A percentile compares a stretch with the other conserved stretches of the same genome.
Evolutionary conservation across 2,113 vertebrate genomes (phyloP).

Genomic region (Heterocephalus glaber): DNA sequence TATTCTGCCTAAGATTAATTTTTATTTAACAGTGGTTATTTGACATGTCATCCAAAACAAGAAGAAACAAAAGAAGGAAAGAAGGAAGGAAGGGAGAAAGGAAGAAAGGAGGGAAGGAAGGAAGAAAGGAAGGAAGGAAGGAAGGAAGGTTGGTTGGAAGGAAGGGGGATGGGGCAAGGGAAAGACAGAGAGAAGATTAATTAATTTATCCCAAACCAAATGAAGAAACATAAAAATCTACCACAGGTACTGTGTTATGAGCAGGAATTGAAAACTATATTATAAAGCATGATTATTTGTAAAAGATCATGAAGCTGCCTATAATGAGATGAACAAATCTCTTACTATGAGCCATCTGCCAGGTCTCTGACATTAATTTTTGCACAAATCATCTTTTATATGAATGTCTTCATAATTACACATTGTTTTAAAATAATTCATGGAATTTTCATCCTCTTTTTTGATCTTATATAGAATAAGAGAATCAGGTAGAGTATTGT

Average conservation of each 20-base stretch:
- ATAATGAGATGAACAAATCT: neutral
- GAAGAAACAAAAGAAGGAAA: neutral
- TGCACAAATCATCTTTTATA: neutral
- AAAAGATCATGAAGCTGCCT: neutral
- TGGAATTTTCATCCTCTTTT: conserved; percentile 46
- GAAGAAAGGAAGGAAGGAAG: too few species aligned
- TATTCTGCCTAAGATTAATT: neutral
- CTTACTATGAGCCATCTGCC: conserved; percentile 37
- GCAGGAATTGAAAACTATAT: neutral
- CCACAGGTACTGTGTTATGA: neutral
- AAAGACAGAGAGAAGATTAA: neutral
- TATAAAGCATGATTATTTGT: neutral
- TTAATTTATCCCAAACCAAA: neutral
- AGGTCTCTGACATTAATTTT: neutral
- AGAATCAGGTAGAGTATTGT: conserved; percentile 69
- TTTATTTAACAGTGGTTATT: neutral
- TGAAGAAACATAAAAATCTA: neutral
- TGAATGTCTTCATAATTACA: conserved; percentile 35
- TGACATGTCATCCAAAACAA: neutral
- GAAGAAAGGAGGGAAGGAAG: accelerated
- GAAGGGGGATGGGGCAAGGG: too few species aligned
- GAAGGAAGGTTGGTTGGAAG: neutral
- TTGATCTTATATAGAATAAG: conserved; percentile 56
- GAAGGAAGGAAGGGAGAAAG: accelerated
- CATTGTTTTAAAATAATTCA: conserved; percentile 53